Conservation (phyloP, 2,113 vertebrate species). For the Canis aureus region DNA sequence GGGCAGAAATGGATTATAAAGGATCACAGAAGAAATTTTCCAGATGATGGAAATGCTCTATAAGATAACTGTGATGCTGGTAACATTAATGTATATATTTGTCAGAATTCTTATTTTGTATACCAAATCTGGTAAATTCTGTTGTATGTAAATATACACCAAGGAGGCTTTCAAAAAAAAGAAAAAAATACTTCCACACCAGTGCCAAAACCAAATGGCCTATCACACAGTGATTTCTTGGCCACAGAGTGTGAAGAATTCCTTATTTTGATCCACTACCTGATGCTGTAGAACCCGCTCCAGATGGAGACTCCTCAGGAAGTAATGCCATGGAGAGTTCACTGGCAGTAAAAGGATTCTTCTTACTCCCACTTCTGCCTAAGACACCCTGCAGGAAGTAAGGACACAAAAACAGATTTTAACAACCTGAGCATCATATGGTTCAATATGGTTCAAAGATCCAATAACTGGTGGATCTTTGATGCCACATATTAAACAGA, state of each 20-base stretch:
- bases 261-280: slow-evolving; percentile 87
- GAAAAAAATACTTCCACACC: slow-evolving; percentile 73
- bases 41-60: not conserved
- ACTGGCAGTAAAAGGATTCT: slow-evolving; percentile 82
- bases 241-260: slow-evolving; percentile 84
- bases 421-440: not conserved
- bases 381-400: slow-evolving; percentile 80
- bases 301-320: slow-evolving; percentile 85
- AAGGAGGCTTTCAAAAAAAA: not conserved
- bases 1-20: not conserved
- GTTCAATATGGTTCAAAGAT: no score
- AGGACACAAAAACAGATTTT: slow-evolving; percentile 6
- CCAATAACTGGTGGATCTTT: not conserved
- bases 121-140: not conserved
- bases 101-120: not conserved
- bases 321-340: slow-evolving; percentile 85
- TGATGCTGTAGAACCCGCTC: slow-evolving; percentile 89
- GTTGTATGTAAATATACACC: not conserved
- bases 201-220: slow-evolving; percentile 88
- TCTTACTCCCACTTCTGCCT: slow-evolving; percentile 81
- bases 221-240: slow-evolving; percentile 80
- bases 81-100: rapidly evolving
- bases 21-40: not conserved
- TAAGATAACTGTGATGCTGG: rapidly evolving
- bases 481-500: not conserved